Base-by-base conservation (phyloP, 2,113 vertebrate genomes). In the Neogobius melanostomus region DNA sequence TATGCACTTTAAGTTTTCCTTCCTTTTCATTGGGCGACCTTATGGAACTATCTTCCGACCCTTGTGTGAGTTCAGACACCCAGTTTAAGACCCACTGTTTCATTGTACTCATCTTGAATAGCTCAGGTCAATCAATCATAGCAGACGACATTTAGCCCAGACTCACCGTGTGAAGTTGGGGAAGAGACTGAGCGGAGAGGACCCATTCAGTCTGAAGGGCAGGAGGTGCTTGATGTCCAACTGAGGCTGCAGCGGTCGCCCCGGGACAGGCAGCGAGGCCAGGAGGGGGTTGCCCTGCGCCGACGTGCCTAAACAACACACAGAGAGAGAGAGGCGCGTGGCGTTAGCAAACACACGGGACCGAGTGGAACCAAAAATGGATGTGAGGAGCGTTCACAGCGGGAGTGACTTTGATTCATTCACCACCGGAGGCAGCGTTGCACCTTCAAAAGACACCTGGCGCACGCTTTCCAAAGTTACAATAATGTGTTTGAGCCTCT, bases 221-320 rank as follows among this genome's bases (percentile, higher is more conserved):
- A 98, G 93, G 79, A 98, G 95, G 89, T 98, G 95, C 87, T 98
- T 99, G 89, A 98, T 93, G 91, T 98, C 95, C 84, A 98, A 85
- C 52, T 94, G 93, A 6, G 96, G 93, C 59, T 97, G 96, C 49
- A 98, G 92, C 69, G 95, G 93, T 45, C 95, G 92, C 81, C 95
- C 85, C 0, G 95, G 94, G 80, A 98, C 81, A 0, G 96, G 91
- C 82, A 98, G 82, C 3, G 97, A 95, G 1, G 96, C 94, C 86
- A 99, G 88, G 74, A 98, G 93, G 70, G 95, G 93, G 85, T 92
- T 95, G 89, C 92, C 91, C 88, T 92, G 82, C 36, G 93, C 86
- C 6, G 94, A 92, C 10, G 93, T 90, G 87, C 94, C 94, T 73
- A 84, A 17, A 80, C 42, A 69, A 66, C 67, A 86, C 54, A 79